Evolutionary conservation across 2,113 vertebrate genomes (phyloP), one percentile per base, ranked within the genome.

Genomic region (Acrocephalus kingi): DNA sequence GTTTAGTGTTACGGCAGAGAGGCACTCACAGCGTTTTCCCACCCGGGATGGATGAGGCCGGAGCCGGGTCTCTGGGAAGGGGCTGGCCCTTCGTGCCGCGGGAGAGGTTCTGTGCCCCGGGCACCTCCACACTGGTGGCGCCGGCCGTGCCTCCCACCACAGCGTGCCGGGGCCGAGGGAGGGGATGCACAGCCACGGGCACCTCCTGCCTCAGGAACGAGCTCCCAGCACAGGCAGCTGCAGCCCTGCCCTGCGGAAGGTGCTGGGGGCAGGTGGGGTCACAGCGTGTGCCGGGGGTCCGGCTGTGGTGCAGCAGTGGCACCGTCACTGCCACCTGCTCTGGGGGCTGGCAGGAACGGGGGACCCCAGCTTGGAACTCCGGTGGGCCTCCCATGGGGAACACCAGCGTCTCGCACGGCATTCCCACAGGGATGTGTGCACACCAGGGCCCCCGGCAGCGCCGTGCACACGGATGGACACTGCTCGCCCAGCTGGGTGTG

Each of bases 221-320:
- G 55, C 71, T 45, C 7, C 41, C 88, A 63, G 87, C 45, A 0
- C 52, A 1, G 63, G 79, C 64, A 24, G 86, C 69, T 14, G 87
- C 92, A 6, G 87, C 71, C 64, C n/a, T 46, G 66, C 63, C 77
- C 64, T 25, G 55, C 12, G 13, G 71, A 46, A 56, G 62, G 66
- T n/a, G 88, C 78, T 4, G 21, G 25, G 4, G 5, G 49, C 23
- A 0, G 72, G 16, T 0, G 21, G 51, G 67, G 22, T 6, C 1
- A 0, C 43, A 3, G 81, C 15, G 0, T 6, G 73, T 6, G 59
- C n/a, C 0, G 17, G 20, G 10, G 7, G 5, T 25, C 2, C 1
- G 66, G 43, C 33, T 41, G 43, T 14, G 73, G 67, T 3, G 41
- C 4, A 2, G 19, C 9, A 1, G 56, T 0, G 43, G 18, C 10